Evolutionary conservation across 1,140 invertebrate species (phyloP).

Genomic region (Sinella curviseta): DNA sequence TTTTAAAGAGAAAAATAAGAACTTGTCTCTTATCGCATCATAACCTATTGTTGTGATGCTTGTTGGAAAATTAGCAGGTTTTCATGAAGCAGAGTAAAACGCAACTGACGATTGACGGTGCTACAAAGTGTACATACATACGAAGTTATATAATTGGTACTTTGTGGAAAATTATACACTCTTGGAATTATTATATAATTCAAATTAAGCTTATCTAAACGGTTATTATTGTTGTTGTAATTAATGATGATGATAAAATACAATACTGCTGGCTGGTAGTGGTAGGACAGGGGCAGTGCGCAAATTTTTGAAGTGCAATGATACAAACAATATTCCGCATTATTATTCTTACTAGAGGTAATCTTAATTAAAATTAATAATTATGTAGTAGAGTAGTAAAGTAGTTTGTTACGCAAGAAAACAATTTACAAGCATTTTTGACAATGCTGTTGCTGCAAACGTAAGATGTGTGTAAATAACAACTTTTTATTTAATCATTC

Average conservation of each 20-base stretch:
- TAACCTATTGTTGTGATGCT: too few relatives aligned
- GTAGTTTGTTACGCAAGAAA: background rate
- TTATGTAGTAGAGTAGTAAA: background rate
- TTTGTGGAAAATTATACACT: background rate
- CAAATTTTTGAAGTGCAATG: too few relatives aligned
- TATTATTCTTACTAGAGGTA: background rate
- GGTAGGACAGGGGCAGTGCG: too few relatives aligned
- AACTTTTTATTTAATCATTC: too few relatives aligned
- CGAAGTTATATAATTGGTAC: background rate
- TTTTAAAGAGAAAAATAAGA: too few relatives aligned
- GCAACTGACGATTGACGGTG: conserved; percentile 18
- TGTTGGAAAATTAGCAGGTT: background rate
- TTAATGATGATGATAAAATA: too few relatives aligned
- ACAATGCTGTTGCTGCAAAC: background rate
- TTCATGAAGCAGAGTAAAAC: background rate
- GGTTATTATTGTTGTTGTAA: too few relatives aligned
- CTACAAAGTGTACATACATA: conserved; percentile 11
- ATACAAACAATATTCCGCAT: background rate
- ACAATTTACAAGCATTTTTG: too few relatives aligned
- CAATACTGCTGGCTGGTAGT: too few relatives aligned
- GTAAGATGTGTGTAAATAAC: background rate
- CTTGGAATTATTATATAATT: too few relatives aligned
- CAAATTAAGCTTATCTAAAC: too few relatives aligned
- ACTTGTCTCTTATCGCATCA: too few relatives aligned
- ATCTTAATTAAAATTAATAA: background rate